A percentile compares a stretch with the other conserved stretches of the same genome.
These are phyloP conservation scores for Octopus bimaculoides DNA, from an alignment of 1,140 invertebrate genomes.

Conservation along the genomic window DNA sequence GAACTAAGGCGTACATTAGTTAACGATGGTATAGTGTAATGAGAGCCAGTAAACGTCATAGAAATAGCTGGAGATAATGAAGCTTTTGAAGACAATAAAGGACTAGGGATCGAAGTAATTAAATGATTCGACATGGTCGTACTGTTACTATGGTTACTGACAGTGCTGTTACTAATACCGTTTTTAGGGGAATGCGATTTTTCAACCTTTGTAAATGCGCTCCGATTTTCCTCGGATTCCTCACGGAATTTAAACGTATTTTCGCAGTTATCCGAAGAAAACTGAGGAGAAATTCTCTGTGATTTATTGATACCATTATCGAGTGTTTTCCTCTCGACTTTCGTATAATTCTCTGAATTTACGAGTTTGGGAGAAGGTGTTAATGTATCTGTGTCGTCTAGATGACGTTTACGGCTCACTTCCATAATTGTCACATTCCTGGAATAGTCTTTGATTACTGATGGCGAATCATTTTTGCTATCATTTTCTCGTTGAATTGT, in stretches of 20 bases:
- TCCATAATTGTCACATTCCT: neutral
- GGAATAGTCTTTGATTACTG: conserved; percentile 4
- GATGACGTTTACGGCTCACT: neutral
- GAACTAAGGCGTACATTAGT: neutral
- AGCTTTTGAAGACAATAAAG: neutral
- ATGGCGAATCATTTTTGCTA: neutral
- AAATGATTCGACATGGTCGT: neutral
- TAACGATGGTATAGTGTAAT: neutral
- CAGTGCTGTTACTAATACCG: neutral
- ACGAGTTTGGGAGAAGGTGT: conserved; percentile 16
- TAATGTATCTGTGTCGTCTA: neutral
- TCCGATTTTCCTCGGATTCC: conserved; percentile 22
- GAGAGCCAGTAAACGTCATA: conserved; percentile 4
- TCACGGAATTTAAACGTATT: conserved; percentile 17
- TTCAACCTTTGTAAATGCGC: conserved; percentile 52
- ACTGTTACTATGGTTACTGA: neutral
- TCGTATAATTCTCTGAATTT: conserved; percentile 1
- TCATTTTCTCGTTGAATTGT: neutral
- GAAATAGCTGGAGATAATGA: neutral
- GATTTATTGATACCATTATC: neutral
- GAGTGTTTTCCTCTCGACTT: neutral
- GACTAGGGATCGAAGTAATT: neutral
- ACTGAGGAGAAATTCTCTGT: neutral
- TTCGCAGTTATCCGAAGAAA: conserved; percentile 7
- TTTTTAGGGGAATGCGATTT: conserved; percentile 20